phyloP scores from a whole-genome alignment of 2,888 invertebrate species.

The Silvanus unidentatus region DNA sequence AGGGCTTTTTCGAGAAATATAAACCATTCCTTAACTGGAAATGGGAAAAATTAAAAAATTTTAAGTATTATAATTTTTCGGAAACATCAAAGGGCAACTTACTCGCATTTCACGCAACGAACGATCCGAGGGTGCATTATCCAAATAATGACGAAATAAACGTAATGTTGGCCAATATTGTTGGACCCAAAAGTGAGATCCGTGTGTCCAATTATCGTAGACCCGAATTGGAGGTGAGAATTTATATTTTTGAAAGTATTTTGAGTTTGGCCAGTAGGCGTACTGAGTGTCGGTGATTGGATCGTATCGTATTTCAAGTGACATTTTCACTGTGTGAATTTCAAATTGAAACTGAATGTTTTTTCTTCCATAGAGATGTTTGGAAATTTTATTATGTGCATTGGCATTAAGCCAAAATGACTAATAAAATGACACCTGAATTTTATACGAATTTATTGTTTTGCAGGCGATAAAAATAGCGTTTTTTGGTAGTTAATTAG shows the following conservation, averaged over 20 bases:
- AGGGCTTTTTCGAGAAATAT: too few relatives aligned
- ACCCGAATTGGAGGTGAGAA: constrained; percentile 28
- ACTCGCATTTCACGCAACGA: constrained; percentile 34
- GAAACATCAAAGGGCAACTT: too few relatives aligned
- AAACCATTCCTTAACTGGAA: not conserved
- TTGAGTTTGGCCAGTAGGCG: constrained; percentile 30
- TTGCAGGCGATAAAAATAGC: too few relatives aligned
- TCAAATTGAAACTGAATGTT: not conserved
- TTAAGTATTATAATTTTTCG: too few relatives aligned
- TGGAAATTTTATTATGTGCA: too few relatives aligned
- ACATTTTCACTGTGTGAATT: not conserved
- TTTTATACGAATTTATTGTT: too few relatives aligned
- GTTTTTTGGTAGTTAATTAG: too few relatives aligned
- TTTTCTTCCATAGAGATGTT: not conserved
- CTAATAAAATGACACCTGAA: too few relatives aligned
- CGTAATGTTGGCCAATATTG: constrained; percentile 32
- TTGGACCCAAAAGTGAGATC: constrained; percentile 31
- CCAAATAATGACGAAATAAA: constrained; percentile 29
- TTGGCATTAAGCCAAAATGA: too few relatives aligned
- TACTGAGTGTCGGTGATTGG: constrained; percentile 28
- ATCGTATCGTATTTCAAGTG: constrained; percentile 27
- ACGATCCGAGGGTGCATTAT: constrained; percentile 29
- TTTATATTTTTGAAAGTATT: constrained; percentile 29
- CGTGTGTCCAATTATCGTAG: constrained; percentile 26
- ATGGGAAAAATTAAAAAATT: constrained; percentile 6